Conservation (phyloP, 2,797 vertebrate species). For the Helicolenus hilgendorfi region DNA sequence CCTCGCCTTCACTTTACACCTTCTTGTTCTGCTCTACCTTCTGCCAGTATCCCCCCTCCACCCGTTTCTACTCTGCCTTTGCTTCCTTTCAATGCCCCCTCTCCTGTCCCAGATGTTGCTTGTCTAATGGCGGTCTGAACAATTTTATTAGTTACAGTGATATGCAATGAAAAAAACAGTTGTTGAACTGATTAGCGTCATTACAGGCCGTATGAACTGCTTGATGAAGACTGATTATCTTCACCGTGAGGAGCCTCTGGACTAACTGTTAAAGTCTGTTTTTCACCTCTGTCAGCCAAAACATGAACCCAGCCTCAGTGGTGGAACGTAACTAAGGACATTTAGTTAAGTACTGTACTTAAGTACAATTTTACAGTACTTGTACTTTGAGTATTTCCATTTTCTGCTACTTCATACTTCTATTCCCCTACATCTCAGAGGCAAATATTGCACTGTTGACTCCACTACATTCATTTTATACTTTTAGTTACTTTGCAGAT, state of each 20-base stretch:
- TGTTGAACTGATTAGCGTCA: constrained; percentile 83
- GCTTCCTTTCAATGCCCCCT: background rate
- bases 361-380: too few species aligned
- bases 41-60: constrained; percentile 17
- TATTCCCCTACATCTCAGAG: rapidly evolving
- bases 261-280: background rate
- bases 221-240: constrained; percentile 33
- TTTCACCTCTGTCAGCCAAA: background rate
- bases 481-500: too few species aligned
- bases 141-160: constrained; percentile 74
- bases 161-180: constrained; percentile 68
- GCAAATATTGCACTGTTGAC: rapidly evolving
- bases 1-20: constrained; percentile 20
- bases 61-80: background rate
- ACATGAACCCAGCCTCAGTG: background rate
- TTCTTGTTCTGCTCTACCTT: constrained; percentile 39
- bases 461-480: too few species aligned
- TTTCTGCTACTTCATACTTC: too few species aligned
- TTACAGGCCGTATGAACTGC: constrained; percentile 70
- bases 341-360: rapidly evolving
- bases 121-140: constrained; percentile 54
- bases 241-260: background rate
- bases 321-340: too few species aligned
- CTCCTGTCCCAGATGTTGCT: constrained; percentile 49
- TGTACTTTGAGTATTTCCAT: too few species aligned